phyloP scores from a whole-genome alignment of 1,140 invertebrate genomes.

The Brachystomella parvula region DNA sequence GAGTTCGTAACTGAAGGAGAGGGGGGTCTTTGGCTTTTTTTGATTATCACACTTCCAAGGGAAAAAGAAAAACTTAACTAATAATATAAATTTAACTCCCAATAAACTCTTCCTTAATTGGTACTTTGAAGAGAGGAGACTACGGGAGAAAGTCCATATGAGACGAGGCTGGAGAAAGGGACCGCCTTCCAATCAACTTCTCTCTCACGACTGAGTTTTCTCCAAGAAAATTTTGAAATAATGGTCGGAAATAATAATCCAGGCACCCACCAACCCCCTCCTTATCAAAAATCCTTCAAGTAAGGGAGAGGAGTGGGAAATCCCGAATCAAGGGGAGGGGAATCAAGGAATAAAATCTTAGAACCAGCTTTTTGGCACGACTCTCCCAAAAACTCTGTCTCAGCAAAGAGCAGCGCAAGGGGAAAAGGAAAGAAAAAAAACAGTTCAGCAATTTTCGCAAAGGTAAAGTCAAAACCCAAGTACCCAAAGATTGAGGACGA shows the following conservation, averaged over 20 bases:
- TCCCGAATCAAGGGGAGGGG: not conserved
- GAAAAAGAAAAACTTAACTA: not conserved
- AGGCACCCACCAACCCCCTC: not conserved
- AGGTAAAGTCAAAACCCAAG: not conserved
- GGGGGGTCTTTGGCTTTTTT: not conserved
- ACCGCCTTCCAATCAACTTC: not conserved
- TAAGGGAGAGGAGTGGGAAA: not conserved
- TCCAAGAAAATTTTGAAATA: no score
- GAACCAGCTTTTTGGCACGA: not conserved
- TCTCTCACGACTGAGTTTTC: not conserved
- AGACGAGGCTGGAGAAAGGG: not conserved
- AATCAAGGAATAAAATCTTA: not conserved
- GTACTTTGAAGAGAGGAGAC: not conserved
- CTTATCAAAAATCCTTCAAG: not conserved
- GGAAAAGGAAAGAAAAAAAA: not conserved
- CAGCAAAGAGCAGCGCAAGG: not conserved
- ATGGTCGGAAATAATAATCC: not conserved
- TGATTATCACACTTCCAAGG: constrained; percentile 7
- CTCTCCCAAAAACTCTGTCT: no score
- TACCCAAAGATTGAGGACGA: not conserved
- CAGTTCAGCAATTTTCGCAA: not conserved
- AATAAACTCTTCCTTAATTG: not conserved
- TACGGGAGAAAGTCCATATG: not conserved
- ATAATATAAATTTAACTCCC: constrained; percentile 7
- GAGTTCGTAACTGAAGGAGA: not conserved